These are phyloP conservation scores for Podiceps cristatus DNA, from an alignment of 2,113 vertebrate genomes.

Conservation along the genomic window DNA sequence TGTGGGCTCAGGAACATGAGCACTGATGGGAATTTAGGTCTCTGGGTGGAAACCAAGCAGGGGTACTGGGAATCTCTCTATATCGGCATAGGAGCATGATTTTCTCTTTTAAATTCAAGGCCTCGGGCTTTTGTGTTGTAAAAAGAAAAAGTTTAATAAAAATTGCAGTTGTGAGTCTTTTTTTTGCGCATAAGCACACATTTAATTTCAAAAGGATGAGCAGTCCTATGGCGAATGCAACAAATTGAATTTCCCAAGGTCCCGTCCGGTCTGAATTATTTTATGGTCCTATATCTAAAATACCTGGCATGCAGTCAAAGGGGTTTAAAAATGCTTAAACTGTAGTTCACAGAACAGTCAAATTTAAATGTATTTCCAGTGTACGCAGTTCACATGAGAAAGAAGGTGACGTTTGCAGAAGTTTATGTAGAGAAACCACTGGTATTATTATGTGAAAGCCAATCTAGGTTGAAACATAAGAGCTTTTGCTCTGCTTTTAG, in stretches of 20 bases:
- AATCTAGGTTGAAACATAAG: not conserved
- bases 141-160: not conserved
- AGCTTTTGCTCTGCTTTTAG: not conserved
- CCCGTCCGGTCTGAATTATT: not conserved
- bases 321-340: not conserved
- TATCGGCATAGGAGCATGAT: not conserved
- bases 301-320: not conserved
- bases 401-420: not conserved
- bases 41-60: not conserved
- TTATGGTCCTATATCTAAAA: not conserved
- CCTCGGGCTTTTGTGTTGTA: not conserved
- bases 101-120: not conserved
- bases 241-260: not conserved
- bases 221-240: fast-evolving
- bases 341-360: not conserved
- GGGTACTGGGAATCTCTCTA: not conserved
- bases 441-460: not conserved
- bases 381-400: not conserved
- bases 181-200: not conserved
- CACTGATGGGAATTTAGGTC: not conserved
- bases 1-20: not conserved
- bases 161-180: not conserved
- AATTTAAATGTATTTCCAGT: not conserved
- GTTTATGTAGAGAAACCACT: not conserved
- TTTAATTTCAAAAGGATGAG: not conserved